Base-by-base conservation (phyloP, 2,113 vertebrate species). In the Sinocyclocheilus grahami region DNA sequence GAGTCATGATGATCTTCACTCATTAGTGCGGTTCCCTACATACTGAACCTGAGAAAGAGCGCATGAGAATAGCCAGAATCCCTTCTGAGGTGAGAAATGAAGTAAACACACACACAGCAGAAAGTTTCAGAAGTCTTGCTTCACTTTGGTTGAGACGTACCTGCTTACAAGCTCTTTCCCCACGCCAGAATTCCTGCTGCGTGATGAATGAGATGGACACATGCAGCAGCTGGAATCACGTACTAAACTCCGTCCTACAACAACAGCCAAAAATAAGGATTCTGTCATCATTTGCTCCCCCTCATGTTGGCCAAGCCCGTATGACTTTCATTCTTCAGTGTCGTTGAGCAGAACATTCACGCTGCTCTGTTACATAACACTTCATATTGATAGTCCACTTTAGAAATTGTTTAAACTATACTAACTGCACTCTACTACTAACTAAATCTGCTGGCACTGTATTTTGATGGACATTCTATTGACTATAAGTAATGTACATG, bases 1-100 rank as follows among this genome's bases (percentile, higher is more conserved):
- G 88, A 86, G 60, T 89, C 88, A 89, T 77, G 39, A 65, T 37
- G 51, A 88, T 86, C 87, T 86, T 86, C 69, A 39, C 86, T 89
- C 85, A 65, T 90, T 83, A 86, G 80, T 86, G 86, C 83, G 72
- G 87, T 48, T 83, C 72, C 78, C 78, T 63, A 83, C 80, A 75
- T 37, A 39, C 58, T 86, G 85, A 89, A 87, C 88, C 88, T 87
- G 86, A 89, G 84, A 79, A 89, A 85, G 78, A 62, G 58, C 0
- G 8, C 58, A 62, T 1, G 58, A 86, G 86, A 79, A 85, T 80
- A 75, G 83, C 83, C 88, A 86, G 72, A 89, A 85, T 86, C 71
- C 78, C 76, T 71, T 77, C 74, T 78, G 83, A 87, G 86, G 83
- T 87, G 85, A 82, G 82, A 82, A 87, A 58, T 63, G 67, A 42